Evolutionary conservation across 2,797 vertebrate species (phyloP).

Genomic region (Sebastiscus tertius): DNA sequence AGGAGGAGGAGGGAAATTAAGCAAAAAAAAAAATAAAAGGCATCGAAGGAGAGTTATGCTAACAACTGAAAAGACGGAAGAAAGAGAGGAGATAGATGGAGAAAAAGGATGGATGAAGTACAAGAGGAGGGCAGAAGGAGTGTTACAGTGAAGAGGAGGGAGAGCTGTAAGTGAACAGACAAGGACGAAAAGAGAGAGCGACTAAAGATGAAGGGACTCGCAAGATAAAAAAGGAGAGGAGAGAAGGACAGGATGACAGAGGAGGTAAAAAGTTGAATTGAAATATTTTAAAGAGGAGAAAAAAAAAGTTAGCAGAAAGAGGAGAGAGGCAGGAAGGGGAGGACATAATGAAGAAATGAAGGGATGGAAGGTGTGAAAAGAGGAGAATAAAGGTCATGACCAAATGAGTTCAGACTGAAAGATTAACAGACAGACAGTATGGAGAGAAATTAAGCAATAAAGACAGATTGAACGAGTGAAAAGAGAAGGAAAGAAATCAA

Average conservation of each 20-base stretch:
- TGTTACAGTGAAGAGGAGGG: not conserved
- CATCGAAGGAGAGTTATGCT: slow-evolving; percentile 24
- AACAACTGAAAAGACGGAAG: slow-evolving; percentile 26
- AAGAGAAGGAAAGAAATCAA: not conserved
- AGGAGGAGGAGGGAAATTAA: slow-evolving; percentile 45
- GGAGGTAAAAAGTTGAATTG: not conserved
- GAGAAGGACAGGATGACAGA: not conserved
- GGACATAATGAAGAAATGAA: not conserved
- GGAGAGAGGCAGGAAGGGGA: not conserved
- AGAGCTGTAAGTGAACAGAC: not conserved
- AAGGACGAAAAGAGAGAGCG: slow-evolving; percentile 16
- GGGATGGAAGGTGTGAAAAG: not conserved
- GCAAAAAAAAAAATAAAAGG: slow-evolving; percentile 33
- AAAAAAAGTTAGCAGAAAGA: not conserved
- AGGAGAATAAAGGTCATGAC: not conserved
- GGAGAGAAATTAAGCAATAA: not conserved
- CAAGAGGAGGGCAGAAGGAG: not conserved
- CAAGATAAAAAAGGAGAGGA: not conserved
- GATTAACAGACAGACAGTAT: not conserved
- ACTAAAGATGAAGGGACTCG: slow-evolving; percentile 46
- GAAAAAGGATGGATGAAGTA: slow-evolving; percentile 18
- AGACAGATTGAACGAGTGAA: too few relatives aligned
- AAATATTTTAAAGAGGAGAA: not conserved
- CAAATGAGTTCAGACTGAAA: not conserved
- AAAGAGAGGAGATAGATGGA: slow-evolving; percentile 9